Evolutionary conservation across 2,113 vertebrate genomes (phyloP), one percentile per base, ranked within the genome.

Genomic region (Pipra filicauda): DNA sequence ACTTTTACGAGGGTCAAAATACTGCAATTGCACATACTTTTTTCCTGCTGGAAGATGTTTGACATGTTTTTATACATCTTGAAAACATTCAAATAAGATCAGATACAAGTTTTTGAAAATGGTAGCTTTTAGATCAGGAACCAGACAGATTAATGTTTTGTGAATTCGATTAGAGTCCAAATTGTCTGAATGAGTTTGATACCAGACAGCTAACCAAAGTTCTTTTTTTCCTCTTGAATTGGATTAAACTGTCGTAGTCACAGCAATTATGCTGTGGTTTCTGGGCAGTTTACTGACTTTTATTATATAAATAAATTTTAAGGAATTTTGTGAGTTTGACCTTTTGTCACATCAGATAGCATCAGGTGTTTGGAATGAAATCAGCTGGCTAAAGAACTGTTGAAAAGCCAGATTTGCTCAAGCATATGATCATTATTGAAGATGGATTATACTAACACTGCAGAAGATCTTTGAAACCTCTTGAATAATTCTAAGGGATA

Each of bases 91-190:
- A 75, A 59, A 69, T 55, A 77, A 59, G 72, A 93, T 87, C 85
- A 95, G 39, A 48, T 85, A 54, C 18, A 80, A 43, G 61, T 59
- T 95, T 92, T 88, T 94, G 64, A 95, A 89, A 83, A 71, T 39
- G 30, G 77, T 64, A 61, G 65, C 83, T 94, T 95, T 95, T 90
- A 89, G 94, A 93, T 91, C 69, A 84, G 65, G 69, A 95, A 76
- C 88, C 93, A 96, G 96, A 93, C 97, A 92, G 80, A 95, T 96
- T 70, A 97, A 96, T 96, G 91, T 81, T 90, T 84, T 58, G n/a
- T 92, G 80, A 95, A 97, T 97, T 97, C 74, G 85, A 96, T 97
- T 97, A 97, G 77, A 72, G 64, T 69, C 81, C 52, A 90, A 94
- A 72, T 93, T 91, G 96, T 96, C 95, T 95, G 77, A 97, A 96